Base-by-base conservation (phyloP, 2,888 invertebrate genomes). In the Gonocerus acuteangulatus region DNA sequence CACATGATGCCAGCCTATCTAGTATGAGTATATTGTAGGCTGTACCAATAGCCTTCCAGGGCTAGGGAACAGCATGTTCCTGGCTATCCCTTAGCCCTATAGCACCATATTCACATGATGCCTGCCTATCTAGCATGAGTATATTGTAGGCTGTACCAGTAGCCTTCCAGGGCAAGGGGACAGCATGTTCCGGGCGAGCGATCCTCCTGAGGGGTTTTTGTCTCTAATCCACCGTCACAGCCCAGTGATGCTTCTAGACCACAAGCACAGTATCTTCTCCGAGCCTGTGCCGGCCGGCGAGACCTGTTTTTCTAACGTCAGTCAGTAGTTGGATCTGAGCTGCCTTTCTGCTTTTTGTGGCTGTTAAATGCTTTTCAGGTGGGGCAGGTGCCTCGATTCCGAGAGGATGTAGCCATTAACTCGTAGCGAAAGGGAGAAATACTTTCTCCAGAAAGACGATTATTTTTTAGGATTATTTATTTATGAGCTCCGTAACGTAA, bases 141-240 rank as follows among this genome's bases (percentile, higher is more conserved):
- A n/a, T n/a, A n/a, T n/a, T n/a, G n/a, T n/a, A 27, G 27, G 27
- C 27, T 6, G 9, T 27, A 9, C 9, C 27, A 27, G 27, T n/a
- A n/a, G n/a, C n/a, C n/a, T n/a, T n/a, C n/a, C n/a, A 27, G 27
- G 9, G 27, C 4, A 27, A 27, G 27, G 27, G 27, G 27, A 27
- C 27, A 27, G 36, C 36, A 18, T 23, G 54, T 42, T 39, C 32
- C 54, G 39, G 54, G 32, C 54, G 36, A 21, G 34, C 42, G 54
- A 54, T n/a, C n/a, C 39, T 15, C 3, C 3, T 22, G 32, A 51
- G 16, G 34, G 34, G 39, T 54, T 54, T 54, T 54, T 54, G 39
- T 36, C 39, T 19, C 39, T 54, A 54, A 54, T 54, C 54, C 54
- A 42, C 54, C 39, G 54, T 54, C 54, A 54, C 54, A 54, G 54